Percentiles rank a stretch among this genome's conserved stretches.
Evolutionary conservation across 2,888 invertebrate genomes (phyloP).

Genomic region (Sesamia inferens): DNA sequence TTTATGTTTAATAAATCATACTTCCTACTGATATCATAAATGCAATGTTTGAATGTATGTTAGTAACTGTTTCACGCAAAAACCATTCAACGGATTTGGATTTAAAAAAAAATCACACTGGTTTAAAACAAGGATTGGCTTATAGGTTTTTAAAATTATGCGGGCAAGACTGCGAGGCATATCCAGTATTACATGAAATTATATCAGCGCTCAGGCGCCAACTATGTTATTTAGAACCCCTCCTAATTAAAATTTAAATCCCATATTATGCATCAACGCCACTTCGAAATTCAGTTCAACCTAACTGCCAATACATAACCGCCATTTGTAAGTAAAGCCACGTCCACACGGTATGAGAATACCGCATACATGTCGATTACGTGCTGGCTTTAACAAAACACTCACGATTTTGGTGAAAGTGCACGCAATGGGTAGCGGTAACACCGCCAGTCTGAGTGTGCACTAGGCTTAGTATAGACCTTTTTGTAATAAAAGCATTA

Average conservation of each 20-base stretch:
- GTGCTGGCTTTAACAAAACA: slow-evolving; percentile 61
- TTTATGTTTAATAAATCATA: background rate
- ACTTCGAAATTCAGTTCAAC: slow-evolving; percentile 47
- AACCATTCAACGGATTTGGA: too few species aligned
- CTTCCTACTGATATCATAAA: too few species aligned
- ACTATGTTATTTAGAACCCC: slow-evolving; percentile 3
- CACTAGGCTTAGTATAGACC: slow-evolving; percentile 50
- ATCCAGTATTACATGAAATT: background rate
- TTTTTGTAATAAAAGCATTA: slow-evolving; percentile 30
- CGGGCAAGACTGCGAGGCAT: too few species aligned
- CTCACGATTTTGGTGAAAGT: slow-evolving; percentile 68
- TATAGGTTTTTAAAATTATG: too few species aligned
- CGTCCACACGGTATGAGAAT: slow-evolving; percentile 54
- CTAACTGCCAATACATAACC: slow-evolving; percentile 45
- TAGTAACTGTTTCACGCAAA: too few species aligned
- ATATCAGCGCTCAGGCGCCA: background rate
- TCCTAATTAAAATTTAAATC: slow-evolving; percentile 33
- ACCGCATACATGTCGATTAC: slow-evolving; percentile 58
- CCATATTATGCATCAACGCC: slow-evolving; percentile 42
- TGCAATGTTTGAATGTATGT: too few species aligned
- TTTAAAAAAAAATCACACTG: too few species aligned
- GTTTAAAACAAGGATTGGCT: too few species aligned
- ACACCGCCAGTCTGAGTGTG: slow-evolving; percentile 54
- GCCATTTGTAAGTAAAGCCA: slow-evolving; percentile 51
- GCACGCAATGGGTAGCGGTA: slow-evolving; percentile 43